Conservation (phyloP, 2,113 vertebrate species). For the Sorex fumeus region DNA sequence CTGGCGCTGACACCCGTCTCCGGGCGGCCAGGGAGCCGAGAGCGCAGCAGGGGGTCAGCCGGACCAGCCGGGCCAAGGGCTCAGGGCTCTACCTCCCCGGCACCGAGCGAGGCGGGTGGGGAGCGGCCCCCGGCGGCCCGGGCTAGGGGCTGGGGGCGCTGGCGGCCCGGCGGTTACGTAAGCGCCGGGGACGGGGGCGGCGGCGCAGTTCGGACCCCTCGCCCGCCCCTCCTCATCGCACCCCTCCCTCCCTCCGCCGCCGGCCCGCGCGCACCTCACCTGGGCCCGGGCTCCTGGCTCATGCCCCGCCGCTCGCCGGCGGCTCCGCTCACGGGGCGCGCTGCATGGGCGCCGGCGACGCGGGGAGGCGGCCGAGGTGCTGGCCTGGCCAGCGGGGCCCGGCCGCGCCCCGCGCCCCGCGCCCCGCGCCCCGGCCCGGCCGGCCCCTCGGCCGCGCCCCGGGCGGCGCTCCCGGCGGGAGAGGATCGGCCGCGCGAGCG, state of each 20-base stretch:
- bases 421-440: slow-evolving; percentile 42
- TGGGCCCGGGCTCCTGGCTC: slow-evolving; percentile 82
- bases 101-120: background rate
- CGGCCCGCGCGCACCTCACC: slow-evolving; percentile 84
- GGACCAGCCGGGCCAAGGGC: background rate
- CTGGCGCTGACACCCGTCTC: slow-evolving; percentile 51
- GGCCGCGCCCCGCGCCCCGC: slow-evolving; percentile 15
- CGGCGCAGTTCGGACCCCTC: slow-evolving; percentile 33
- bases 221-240: slow-evolving; percentile 52
- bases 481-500: slow-evolving; percentile 74
- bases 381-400: slow-evolving; percentile 68
- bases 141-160: slow-evolving; percentile 72
- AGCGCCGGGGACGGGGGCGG: slow-evolving; percentile 57
- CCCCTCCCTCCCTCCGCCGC: background rate
- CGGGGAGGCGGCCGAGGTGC: slow-evolving; percentile 59
- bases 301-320: slow-evolving; percentile 81
- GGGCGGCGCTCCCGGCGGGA: slow-evolving; percentile 57
- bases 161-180: slow-evolving; percentile 78
- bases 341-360: slow-evolving; percentile 67
- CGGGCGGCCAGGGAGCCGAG: background rate
- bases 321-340: slow-evolving; percentile 74
- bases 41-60: background rate
- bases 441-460: slow-evolving; percentile 60
- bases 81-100: background rate
- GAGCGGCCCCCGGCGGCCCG: background rate